Base-by-base conservation (phyloP, 2,888 invertebrate genomes). In the Eupithecia exiguata region DNA sequence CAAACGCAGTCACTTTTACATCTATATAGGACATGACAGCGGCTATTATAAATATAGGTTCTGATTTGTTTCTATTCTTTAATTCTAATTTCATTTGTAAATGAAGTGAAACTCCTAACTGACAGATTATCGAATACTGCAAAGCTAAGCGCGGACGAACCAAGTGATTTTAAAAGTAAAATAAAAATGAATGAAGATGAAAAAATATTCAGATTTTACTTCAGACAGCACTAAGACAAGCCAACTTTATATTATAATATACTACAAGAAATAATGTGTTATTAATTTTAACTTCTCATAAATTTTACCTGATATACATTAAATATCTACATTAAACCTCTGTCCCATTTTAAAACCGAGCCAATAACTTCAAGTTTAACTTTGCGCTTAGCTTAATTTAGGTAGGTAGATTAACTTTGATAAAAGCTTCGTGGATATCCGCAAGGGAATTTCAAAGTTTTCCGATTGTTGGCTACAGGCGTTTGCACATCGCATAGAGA, bases 321-420 rank as follows among this genome's bases (percentile, higher is more conserved):
- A 58, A 21, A 14, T 35, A 16, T 62, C 14, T 5, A n/a, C n/a
- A n/a, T n/a, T n/a, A n/a, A n/a, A 7, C 6, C 9, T 63, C 36
- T 65, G 38, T 65, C 65, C 38, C 36, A 65, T 36, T 63, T 62
- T 36, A 63, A 18, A n/a, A 14, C n/a, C 18, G 5, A 63, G n/a
- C 38, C 12, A 5, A 65, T 38, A 67, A 71, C 43, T 66, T 58
- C 18, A 21, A 10, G 53, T 40, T 43, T 67, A 49, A 66, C 63
- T 65, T 49, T 38, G 53, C 16, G 38, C 46, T 35, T 66, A 71
- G 58, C 58, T 58, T 67, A 67, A 71, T 71, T 67, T 53, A 53
- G 49, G n/a, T 49, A 49, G 49, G 14, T n/a, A 46, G 9, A 4
- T 53, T 21, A 58, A 65, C 53, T 66, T 71, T 66, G 65, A 53